Evolutionary conservation across 2,113 vertebrate species (phyloP), one percentile per base, ranked within the genome.

Genomic region (Epinephelus cyanopodus): DNA sequence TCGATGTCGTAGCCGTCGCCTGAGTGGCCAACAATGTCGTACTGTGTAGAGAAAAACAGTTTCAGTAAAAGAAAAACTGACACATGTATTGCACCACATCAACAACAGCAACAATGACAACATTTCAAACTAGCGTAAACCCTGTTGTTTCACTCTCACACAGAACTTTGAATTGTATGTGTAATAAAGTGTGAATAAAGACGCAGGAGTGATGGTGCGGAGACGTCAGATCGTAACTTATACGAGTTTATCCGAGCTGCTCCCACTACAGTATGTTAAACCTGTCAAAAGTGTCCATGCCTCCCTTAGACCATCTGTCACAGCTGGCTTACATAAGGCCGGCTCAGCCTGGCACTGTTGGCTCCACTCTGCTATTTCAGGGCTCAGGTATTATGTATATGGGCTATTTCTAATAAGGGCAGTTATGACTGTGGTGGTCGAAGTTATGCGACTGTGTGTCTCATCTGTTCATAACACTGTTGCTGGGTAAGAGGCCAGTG

Each of bases 1-100:
- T 93, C 71, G 2, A 99, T 97, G 91, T 98, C 89, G 79, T 94
- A 98, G 65, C 95, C 96, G 27, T 99, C 98, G 63, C 98, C 98
- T 0, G 98, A 99, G 91, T 99, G 98, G 25, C 97, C 98, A 58
- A 94, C 83, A 15, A 99, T 94, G 89, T 99, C 98, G 0, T 99
- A 99, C 98, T 99, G 87, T 1, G 84, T 0, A 47, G 18, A 68
- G n/a, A 60, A 64, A 64, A 74, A 67, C n/a, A 69, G n/a, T 5
- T 47, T 0, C 3, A 48, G 15, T 19, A 4, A 48, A 21, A 72
- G 19, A n/a, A n/a, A 1, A 48, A 10, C 15, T 14, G 12, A 61
- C 3, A 63, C 13, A 39, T 23, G 15, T 25, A 15, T 8, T 13
- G 52, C 1, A 47, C 2, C 17, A 53, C 6, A 27, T 11, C 0